These are phyloP conservation scores for Crambe crambe DNA, from an alignment of 37 sponge, comb jelly and placozoan genomes.

Conservation along the genomic window DNA sequence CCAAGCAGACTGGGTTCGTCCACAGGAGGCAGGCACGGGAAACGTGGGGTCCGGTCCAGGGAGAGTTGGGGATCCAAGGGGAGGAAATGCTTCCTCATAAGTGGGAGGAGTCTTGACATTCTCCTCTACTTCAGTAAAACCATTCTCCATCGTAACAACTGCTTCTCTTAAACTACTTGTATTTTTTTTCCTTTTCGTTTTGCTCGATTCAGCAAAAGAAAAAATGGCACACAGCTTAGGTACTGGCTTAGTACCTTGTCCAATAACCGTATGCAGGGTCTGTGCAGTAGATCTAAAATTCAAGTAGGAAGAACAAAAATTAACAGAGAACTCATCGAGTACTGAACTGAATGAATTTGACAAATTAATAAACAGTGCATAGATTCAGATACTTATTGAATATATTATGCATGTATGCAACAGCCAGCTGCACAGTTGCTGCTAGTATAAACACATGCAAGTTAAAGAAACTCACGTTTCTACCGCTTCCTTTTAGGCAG, in stretches of 20 bases:
- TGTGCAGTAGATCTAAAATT: constrained; percentile 28
- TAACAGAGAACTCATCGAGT: neutral
- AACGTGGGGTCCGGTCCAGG: neutral
- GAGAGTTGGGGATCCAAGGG: constrained; percentile 43
- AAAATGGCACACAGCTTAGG: constrained; percentile 5
- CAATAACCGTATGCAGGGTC: constrained; percentile 55
- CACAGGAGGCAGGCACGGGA: neutral
- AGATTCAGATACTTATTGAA: neutral
- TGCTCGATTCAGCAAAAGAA: neutral
- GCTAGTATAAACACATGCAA: no score
- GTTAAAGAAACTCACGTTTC: neutral
- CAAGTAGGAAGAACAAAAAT: neutral
- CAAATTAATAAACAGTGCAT: no score
- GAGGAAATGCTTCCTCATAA: constrained; percentile 90
- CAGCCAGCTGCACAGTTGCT: neutral
- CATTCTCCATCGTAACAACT: constrained; percentile 35
- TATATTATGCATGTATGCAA: no score
- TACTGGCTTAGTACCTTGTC: neutral
- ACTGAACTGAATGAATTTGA: no score
- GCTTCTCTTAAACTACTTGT: neutral
- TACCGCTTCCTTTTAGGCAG: constrained; percentile 77
- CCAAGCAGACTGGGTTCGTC: constrained; percentile 26
- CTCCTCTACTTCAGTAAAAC: neutral
- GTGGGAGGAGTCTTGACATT: constrained; percentile 34
- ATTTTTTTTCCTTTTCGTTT: neutral